Percentiles rank a stretch among this genome's conserved stretches.
Evolutionary conservation across 2,888 invertebrate genomes (phyloP).

Genomic region (Drosophila robusta): DNA sequence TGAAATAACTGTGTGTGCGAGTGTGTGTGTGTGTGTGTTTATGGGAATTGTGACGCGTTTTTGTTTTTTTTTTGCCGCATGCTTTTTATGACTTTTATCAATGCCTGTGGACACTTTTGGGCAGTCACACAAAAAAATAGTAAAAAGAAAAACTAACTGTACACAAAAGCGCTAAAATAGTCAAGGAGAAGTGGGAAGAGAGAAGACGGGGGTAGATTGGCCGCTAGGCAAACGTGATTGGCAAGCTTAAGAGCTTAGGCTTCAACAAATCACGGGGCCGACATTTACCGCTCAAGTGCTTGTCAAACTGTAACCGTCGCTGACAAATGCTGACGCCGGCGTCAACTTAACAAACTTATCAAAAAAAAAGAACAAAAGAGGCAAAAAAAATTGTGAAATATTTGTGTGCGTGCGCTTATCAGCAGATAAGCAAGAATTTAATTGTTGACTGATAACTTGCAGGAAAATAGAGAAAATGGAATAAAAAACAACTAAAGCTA

Average conservation of each 20-base stretch:
- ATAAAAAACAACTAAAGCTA: conserved; percentile 1
- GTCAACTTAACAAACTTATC: conserved; percentile 49
- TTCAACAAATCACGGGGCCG: conserved; percentile 31
- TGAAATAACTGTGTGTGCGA: conserved; percentile 24
- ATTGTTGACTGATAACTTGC: conserved; percentile 70
- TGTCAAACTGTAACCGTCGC: conserved; percentile 44
- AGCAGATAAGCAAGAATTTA: conserved; percentile 64
- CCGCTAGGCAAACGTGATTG: conserved; percentile 47
- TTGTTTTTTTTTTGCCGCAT: conserved; percentile 50
- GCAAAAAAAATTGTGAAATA: conserved; percentile 14
- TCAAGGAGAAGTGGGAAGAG: conserved; percentile 8
- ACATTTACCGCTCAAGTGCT: conserved; percentile 26
- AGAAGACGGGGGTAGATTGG: not conserved
- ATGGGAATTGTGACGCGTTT: conserved; percentile 63
- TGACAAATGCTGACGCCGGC: conserved; percentile 10
- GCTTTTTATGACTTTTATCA: conserved; percentile 53
- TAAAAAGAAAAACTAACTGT: conserved; percentile 58
- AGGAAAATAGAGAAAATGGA: conserved; percentile 4
- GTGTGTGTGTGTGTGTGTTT: conserved; percentile 30
- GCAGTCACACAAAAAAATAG: conserved; percentile 4
- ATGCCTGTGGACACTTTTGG: conserved; percentile 30
- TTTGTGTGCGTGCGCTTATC: conserved; percentile 49
- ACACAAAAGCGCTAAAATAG: conserved; percentile 22
- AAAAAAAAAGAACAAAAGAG: conserved; percentile 19
- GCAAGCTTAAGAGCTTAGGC: conserved; percentile 47